Evolutionary conservation across 2,797 vertebrate genomes (phyloP), one percentile per base, ranked within the genome.

Genomic region (Siniperca undulata): DNA sequence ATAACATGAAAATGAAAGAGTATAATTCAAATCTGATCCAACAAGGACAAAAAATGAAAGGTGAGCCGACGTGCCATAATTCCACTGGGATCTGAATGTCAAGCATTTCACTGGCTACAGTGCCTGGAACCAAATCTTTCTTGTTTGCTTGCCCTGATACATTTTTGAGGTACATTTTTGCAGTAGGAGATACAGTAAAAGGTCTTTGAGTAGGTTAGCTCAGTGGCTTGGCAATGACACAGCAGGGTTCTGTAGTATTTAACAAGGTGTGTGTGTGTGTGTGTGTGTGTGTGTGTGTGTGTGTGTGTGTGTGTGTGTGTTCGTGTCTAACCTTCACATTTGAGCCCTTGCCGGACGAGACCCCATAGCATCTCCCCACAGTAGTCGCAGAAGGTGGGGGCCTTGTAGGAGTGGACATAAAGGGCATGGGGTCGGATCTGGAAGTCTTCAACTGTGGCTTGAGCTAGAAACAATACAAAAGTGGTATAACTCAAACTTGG

Each of bases 361-460:
- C 98, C 98, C 98, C 98, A 99, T 55, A 99, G 96, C 98, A 99
- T 99, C 94, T 99, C 98, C 86, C 98, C 98, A 6, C 98, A 99
- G 95, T 99, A 99, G 95, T 99, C 98, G 80, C 98, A 99, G 94
- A 99, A 99, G 82, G 98, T 98, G 89, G 98, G 98, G 82, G 98
- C 97, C 92, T 99, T 99, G 95, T 99, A 99, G 88, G 98, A 99
- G 96, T 99, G 98, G 80, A 99, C 98, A 52, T 98, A 99, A 64
- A 99, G 97, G 81, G 97, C 96, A 92, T 99, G 98, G 87, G 98
- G 98, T 88, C 98, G 97, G 89, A 99, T 99, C 96, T 99, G 98
- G 96, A 99, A 99, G 90, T 99, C 98, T 94, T 99, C 98, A 83
- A 99, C 97, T 75, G 98, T 98, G 89, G 98, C 98, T 89, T 98